Evolutionary conservation across 2,888 invertebrate species (phyloP).

Genomic region (Rhimphoctona megacephalus): DNA sequence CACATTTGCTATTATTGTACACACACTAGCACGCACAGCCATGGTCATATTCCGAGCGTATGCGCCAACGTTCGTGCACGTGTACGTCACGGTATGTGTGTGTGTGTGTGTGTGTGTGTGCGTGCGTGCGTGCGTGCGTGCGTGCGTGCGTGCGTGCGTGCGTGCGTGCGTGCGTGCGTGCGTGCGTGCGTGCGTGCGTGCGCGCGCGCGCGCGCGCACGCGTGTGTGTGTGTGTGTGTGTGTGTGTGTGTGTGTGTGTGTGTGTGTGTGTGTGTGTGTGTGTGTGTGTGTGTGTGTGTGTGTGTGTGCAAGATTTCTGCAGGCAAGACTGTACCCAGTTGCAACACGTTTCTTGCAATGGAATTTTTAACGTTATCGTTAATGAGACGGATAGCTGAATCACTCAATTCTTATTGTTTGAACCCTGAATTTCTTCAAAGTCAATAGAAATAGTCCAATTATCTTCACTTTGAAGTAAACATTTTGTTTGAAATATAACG

Average conservation of each 20-base stretch:
- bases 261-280: too few species aligned
- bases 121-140: too few species aligned
- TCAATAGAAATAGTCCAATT: background rate
- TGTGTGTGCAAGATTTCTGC: background rate
- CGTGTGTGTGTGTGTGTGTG: too few species aligned
- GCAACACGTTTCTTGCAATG: background rate
- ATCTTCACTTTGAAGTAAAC: background rate
- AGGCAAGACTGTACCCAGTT: background rate
- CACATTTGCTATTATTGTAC: slow-evolving; percentile 23
- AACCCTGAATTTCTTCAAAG: background rate
- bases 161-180: too few species aligned
- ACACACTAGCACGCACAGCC: background rate
- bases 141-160: too few species aligned
- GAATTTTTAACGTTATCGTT: background rate
- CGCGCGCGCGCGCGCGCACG: too few species aligned
- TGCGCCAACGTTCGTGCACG: background rate
- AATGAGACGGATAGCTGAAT: background rate
- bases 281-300: too few species aligned
- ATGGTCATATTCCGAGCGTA: too few species aligned
- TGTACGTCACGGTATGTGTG: background rate
- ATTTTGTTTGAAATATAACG: background rate
- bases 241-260: too few species aligned
- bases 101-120: too few species aligned
- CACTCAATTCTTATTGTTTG: background rate
- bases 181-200: too few species aligned